These are phyloP conservation scores for Aporophyla lueneburgensis DNA, from an alignment of 2,888 invertebrate genomes.

Conservation along the genomic window DNA sequence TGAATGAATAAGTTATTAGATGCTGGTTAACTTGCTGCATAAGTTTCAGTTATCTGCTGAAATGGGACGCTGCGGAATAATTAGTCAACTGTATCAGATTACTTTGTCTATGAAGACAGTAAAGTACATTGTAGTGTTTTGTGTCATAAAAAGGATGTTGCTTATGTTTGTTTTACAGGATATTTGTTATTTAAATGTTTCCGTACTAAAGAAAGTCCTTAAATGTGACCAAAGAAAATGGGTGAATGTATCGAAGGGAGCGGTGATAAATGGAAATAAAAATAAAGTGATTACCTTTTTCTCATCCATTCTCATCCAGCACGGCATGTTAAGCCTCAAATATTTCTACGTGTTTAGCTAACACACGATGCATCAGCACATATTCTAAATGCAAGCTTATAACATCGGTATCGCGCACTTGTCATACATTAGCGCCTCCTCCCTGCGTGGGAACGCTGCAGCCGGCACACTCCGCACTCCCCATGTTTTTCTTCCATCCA, in stretches of 20 bases:
- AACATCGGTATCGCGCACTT: conserved; percentile 33
- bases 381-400: conserved; percentile 25
- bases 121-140: background rate
- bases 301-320: background rate
- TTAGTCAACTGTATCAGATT: conserved; percentile 15
- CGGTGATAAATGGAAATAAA: background rate
- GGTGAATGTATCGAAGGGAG: background rate
- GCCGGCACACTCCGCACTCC: conserved; percentile 43
- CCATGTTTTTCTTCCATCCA: conserved; percentile 63
- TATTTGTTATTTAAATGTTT: background rate
- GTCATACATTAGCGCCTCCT: conserved; percentile 41
- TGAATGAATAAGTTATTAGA: conserved; percentile 45
- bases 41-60: conserved; percentile 20
- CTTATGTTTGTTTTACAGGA: background rate
- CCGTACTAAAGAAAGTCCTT: background rate
- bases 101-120: background rate
- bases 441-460: conserved; percentile 61
- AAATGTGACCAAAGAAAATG: no score
- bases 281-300: background rate
- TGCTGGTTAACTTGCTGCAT: conserved; percentile 16
- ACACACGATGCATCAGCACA: conserved; percentile 32
- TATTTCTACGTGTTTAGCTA: background rate
- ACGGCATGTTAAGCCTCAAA: background rate
- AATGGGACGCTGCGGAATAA: conserved; percentile 26
- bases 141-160: background rate